Evolutionary conservation across 2,888 invertebrate genomes (phyloP).

Genomic region (Lochmaea capreae): DNA sequence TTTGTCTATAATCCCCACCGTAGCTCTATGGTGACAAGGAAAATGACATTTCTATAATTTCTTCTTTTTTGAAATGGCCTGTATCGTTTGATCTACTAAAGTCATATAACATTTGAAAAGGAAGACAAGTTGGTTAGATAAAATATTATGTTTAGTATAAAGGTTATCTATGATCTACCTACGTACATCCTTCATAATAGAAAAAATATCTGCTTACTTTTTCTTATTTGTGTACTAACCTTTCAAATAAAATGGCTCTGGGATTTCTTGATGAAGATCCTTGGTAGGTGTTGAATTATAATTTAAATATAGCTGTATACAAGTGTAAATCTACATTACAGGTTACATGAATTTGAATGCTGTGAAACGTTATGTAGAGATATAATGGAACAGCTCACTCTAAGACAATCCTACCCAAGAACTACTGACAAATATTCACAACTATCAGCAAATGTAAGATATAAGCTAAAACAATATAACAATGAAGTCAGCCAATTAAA

Average conservation of each 20-base stretch:
- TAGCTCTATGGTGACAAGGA: too few species aligned
- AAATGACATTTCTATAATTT: too few species aligned
- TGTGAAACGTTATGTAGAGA: constrained; percentile 74
- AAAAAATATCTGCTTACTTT: too few species aligned
- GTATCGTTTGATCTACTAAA: too few species aligned
- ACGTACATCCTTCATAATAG: too few species aligned
- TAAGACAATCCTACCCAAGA: constrained; percentile 68
- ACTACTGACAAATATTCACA: constrained; percentile 70
- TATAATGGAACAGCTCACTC: constrained; percentile 72
- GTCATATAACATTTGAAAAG: too few species aligned
- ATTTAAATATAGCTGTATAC: constrained; percentile 21
- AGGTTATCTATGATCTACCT: too few species aligned
- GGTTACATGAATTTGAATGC: constrained; percentile 75
- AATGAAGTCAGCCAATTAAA: constrained; percentile 72
- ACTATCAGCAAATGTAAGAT: constrained; percentile 71
- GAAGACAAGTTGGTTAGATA: too few species aligned
- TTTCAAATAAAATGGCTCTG: constrained; percentile 1
- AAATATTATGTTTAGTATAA: too few species aligned
- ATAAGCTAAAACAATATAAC: constrained; percentile 73
- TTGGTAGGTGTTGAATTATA: constrained; percentile 59
- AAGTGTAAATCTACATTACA: constrained; percentile 52
- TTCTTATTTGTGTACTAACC: neutral
- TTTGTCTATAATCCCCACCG: too few species aligned
- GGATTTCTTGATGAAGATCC: constrained; percentile 65
- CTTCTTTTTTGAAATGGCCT: too few species aligned